Evolutionary conservation across 1,140 invertebrate genomes (phyloP).

Genomic region (Tetramorium parvispinum): DNA sequence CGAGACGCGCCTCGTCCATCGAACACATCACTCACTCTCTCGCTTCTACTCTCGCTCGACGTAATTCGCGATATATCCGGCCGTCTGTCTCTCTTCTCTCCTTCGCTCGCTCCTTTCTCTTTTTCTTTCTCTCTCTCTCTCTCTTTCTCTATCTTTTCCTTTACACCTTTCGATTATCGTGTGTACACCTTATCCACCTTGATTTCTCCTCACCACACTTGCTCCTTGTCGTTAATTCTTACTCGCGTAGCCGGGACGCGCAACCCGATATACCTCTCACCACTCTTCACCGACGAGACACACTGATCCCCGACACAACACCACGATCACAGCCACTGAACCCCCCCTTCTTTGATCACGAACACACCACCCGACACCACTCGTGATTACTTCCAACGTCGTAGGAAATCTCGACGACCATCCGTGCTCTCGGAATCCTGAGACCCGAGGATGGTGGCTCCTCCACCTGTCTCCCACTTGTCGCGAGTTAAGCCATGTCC

Average conservation of each 20-base stretch:
- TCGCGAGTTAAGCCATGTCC: constrained; percentile 49
- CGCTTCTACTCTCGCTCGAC: constrained; percentile 64
- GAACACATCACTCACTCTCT: constrained; percentile 83
- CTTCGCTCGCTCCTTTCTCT: not conserved
- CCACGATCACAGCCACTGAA: constrained; percentile 42
- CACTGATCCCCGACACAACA: constrained; percentile 47
- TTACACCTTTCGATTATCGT: not conserved
- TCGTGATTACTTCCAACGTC: constrained; percentile 44
- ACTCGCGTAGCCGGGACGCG: not conserved
- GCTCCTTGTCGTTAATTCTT: constrained; percentile 33
- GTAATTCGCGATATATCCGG: constrained; percentile 59
- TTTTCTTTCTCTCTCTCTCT: not conserved
- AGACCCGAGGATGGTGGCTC: constrained; percentile 38
- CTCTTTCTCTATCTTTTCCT: constrained; percentile 6
- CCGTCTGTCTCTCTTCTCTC: constrained; percentile 28
- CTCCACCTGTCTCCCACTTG: constrained; percentile 35
- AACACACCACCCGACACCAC: constrained; percentile 48
- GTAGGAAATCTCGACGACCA: constrained; percentile 39
- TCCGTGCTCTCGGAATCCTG: constrained; percentile 34
- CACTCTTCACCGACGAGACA: constrained; percentile 39
- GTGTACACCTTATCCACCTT: constrained; percentile 29
- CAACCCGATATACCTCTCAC: constrained; percentile 18
- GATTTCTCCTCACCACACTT: constrained; percentile 35
- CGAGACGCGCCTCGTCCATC: constrained; percentile 84
- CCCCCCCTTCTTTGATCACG: constrained; percentile 26